A percentile compares a stretch with the other conserved stretches of the same genome.
Conservation (phyloP, 2,797 vertebrate genomes). For the Trichosurus vulpecula region DNA sequence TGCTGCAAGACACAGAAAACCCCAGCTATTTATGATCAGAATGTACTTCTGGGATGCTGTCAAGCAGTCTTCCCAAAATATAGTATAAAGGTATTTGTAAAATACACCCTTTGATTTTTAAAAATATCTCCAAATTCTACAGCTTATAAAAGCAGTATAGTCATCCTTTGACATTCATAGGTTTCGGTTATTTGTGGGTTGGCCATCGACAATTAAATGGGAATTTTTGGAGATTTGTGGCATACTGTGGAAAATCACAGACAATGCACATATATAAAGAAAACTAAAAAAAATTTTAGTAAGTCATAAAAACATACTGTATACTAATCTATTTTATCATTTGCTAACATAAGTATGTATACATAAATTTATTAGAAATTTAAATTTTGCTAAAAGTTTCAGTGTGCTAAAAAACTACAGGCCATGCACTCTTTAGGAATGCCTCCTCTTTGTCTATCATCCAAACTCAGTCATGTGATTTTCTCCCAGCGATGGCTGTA, state of each 20-base stretch:
- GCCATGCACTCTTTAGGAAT: background rate
- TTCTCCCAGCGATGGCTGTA: background rate
- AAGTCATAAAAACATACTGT: background rate
- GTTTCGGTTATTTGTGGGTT: background rate
- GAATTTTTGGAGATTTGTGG: background rate
- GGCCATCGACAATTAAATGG: background rate
- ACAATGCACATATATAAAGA: background rate
- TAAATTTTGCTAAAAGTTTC: background rate
- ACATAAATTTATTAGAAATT: background rate
- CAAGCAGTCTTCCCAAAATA: background rate
- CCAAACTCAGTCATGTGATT: background rate
- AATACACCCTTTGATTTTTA: background rate
- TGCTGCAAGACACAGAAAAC: background rate
- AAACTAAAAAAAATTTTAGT: background rate
- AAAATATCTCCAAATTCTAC: background rate
- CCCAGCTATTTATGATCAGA: background rate
- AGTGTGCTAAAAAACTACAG: background rate
- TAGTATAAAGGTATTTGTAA: background rate
- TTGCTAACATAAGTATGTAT: background rate
- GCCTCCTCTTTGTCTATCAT: background rate
- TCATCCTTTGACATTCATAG: background rate
- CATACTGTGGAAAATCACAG: background rate
- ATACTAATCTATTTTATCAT: background rate
- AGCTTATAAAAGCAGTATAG: background rate
- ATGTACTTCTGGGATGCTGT: background rate